Conservation (phyloP, 2,113 vertebrate genomes). For the Addax nasomaculatus region DNA sequence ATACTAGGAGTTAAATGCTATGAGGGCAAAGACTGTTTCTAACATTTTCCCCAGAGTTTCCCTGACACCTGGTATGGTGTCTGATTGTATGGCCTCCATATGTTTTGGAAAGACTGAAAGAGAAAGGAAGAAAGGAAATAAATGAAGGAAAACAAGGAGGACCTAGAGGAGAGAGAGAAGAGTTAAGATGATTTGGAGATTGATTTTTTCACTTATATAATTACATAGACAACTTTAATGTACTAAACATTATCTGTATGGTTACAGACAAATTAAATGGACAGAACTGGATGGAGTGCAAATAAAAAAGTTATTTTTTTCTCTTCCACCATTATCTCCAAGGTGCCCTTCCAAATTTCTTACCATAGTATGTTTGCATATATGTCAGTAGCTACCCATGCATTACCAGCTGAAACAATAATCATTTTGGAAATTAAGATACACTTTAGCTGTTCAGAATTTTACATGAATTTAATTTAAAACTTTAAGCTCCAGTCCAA, state of each 20-base stretch:
- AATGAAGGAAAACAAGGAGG: neutral
- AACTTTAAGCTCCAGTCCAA: neutral
- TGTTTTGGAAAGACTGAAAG: neutral
- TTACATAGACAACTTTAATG: neutral
- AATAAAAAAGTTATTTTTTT: neutral
- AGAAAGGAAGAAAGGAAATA: fast-evolving
- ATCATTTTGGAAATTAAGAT: neutral
- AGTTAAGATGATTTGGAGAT: neutral
- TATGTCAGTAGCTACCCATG: neutral
- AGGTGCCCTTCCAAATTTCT: neutral
- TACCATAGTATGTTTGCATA: neutral
- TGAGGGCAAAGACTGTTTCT: neutral
- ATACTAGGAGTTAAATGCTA: neutral
- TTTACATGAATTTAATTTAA: neutral
- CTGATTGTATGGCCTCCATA: neutral
- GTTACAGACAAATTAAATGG: neutral
- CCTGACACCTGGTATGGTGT: neutral
- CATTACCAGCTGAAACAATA: neutral
- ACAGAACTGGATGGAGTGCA: neutral
- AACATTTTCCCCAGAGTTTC: neutral
- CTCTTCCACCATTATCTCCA: neutral
- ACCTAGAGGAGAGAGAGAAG: neutral
- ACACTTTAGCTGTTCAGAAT: neutral
- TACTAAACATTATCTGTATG: neutral
- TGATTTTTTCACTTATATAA: neutral